A percentile compares a stretch with the other conserved stretches of the same genome.
Evolutionary conservation across 2,888 invertebrate genomes (phyloP).

Genomic region (Sthenelais limicola): DNA sequence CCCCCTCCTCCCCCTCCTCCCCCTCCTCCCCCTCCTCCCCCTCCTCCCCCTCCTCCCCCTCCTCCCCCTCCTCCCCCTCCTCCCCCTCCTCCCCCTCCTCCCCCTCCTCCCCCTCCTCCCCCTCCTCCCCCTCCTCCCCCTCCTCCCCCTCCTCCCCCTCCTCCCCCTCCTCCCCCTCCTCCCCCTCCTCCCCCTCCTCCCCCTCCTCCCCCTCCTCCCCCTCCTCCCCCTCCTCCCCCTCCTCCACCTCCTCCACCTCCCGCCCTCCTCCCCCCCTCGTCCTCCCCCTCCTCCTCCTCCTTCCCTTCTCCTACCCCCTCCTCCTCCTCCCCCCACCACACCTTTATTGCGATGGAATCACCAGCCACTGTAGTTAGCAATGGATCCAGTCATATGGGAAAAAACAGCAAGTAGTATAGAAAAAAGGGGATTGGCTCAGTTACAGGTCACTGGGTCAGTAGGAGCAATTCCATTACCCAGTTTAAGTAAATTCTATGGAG

Average conservation of each 20-base stretch:
- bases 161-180: background rate
- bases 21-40: background rate
- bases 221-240: background rate
- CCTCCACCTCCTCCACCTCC: constrained; percentile 10
- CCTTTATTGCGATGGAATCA: background rate
- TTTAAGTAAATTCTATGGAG: too few relatives aligned
- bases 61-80: background rate
- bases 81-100: background rate
- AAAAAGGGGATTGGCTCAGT: too few relatives aligned
- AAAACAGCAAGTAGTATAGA: too few relatives aligned
- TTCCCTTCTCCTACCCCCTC: background rate
- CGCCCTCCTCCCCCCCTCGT: background rate
- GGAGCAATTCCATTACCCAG: too few relatives aligned
- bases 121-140: background rate
- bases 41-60: background rate
- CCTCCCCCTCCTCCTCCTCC: constrained; percentile 9
- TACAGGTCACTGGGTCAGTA: too few relatives aligned
- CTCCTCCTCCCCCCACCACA: background rate
- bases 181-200: constrained; percentile 1
- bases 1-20: background rate
- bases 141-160: background rate
- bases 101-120: background rate
- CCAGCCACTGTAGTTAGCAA: too few relatives aligned
- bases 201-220: background rate
- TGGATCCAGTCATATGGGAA: too few relatives aligned